Percentiles rank a stretch among this genome's conserved stretches.
Conservation (phyloP, 2,113 vertebrate genomes). For the Circaetus gallicus region DNA sequence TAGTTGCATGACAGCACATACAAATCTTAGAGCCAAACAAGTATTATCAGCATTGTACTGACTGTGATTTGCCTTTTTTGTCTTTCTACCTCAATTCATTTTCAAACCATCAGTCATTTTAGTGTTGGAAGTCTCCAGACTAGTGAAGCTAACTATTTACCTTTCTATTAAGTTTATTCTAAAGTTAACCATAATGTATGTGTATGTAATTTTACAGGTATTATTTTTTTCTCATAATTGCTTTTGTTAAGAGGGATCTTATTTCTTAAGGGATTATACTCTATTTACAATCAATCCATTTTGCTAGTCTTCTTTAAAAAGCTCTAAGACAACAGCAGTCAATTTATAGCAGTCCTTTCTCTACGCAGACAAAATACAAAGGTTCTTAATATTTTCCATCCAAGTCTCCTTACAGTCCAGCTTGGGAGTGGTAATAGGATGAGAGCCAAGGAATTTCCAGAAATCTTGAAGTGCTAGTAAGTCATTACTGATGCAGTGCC, state of each 20-base stretch:
- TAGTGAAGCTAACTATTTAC: not conserved
- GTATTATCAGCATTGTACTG: not conserved
- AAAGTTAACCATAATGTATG: not conserved
- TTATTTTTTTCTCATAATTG: not conserved
- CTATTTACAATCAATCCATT: not conserved
- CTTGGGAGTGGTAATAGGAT: conserved; percentile 41
- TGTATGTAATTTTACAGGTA: not conserved
- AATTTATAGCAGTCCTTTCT: not conserved
- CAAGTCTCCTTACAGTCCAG: not conserved
- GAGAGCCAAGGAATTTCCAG: conserved; percentile 58
- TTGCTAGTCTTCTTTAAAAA: not conserved
- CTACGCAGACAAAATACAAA: not conserved
- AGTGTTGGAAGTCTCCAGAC: not conserved
- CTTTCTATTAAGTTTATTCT: not conserved
- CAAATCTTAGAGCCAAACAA: not conserved
- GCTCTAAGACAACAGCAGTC: not conserved
- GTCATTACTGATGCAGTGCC: not conserved
- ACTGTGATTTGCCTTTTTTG: not conserved
- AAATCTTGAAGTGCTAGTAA: conserved; percentile 33
- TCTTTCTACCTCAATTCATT: not conserved
- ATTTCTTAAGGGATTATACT: not conserved
- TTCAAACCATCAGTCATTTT: not conserved
- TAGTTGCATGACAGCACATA: not conserved
- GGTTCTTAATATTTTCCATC: conserved; percentile 41
- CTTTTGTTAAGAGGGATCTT: not conserved